Conservation (phyloP, 2,888 invertebrate genomes). For the Pollenia amentaria region DNA sequence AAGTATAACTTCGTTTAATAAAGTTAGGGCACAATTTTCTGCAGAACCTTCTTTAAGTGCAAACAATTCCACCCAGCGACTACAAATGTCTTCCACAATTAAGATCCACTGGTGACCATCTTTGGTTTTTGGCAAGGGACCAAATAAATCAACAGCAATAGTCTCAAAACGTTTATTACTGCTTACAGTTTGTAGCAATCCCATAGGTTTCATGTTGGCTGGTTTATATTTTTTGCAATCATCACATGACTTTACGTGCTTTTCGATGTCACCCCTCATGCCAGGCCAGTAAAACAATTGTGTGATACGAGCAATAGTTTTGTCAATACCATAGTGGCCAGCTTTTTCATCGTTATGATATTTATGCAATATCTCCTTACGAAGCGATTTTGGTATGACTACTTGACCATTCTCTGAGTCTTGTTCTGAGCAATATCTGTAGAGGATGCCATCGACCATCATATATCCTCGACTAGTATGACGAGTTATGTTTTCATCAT, state of each 20-base stretch:
- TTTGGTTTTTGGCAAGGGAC: not conserved
- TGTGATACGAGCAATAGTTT: too few species aligned
- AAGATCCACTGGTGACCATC: not conserved
- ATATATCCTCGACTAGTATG: conserved; percentile 52
- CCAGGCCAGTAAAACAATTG: too few species aligned
- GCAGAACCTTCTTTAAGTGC: not conserved
- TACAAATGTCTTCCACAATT: conserved; percentile 1
- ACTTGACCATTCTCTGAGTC: conserved; percentile 51
- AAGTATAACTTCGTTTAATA: not conserved
- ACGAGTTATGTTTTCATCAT: conserved; percentile 49
- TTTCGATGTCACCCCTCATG: too few species aligned
- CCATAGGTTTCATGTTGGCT: too few species aligned
- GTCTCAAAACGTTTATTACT: too few species aligned
- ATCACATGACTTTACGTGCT: too few species aligned
- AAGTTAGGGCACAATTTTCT: conserved; percentile 1
- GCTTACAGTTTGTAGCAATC: too few species aligned
- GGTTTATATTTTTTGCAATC: too few species aligned
- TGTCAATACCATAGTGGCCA: too few species aligned
- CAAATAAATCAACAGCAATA: too few species aligned
- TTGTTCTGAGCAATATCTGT: conserved; percentile 51
- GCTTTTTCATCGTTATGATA: conserved; percentile 50
- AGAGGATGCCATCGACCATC: conserved; percentile 57
- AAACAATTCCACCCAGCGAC: conserved; percentile 2
- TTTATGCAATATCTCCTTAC: conserved; percentile 34
- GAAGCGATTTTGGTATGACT: conserved; percentile 44